Evolutionary conservation across 2,888 invertebrate species (phyloP), one percentile per base, ranked within the genome.

Genomic region (Euproctis similis): DNA sequence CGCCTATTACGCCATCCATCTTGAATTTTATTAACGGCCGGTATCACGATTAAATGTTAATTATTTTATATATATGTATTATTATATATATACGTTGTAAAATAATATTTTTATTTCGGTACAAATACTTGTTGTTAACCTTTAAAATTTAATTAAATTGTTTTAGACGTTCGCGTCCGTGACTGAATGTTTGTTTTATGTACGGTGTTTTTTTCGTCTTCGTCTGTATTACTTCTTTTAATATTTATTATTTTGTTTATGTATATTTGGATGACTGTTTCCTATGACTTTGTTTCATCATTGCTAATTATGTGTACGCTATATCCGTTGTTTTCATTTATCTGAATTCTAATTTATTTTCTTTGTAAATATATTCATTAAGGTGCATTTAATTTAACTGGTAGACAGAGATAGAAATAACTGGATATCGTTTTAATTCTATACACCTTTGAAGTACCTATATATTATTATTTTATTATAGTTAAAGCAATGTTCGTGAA

Each of bases 1-100:
- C 61, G 51, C 47, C 50, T 56, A 71, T 72, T 73, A 73, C 73
- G 59, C 69, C 72, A 75, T 72, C 60, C 60, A 66, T 71, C 68
- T 69, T 62, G 65, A 66, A 64, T 72, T 65, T 67, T 63, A 65
- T 65, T 66, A 72, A 70, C 67, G 60, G 65, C 61, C n/a, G 45
- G 58, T 62, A 62, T 69, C 64, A 66, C 54, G 59, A 59, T 59
- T n/a, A n/a, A 53, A 56, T 55, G 43, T 46, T 57, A 51, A 62
- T 54, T 58, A n/a, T n/a, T n/a, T n/a, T n/a, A n/a, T n/a, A n/a
- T n/a, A n/a, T n/a, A n/a, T n/a, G n/a, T n/a, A n/a, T n/a, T n/a
- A n/a, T n/a, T n/a, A n/a, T n/a, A n/a, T n/a, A n/a, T 62, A 59
- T 49, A 57, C 46, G 54, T 60, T 64, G 52, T 63, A 62, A 66